These are phyloP conservation scores for Mormoops blainvillei DNA, from an alignment of 2,113 vertebrate species.

Conservation along the genomic window DNA sequence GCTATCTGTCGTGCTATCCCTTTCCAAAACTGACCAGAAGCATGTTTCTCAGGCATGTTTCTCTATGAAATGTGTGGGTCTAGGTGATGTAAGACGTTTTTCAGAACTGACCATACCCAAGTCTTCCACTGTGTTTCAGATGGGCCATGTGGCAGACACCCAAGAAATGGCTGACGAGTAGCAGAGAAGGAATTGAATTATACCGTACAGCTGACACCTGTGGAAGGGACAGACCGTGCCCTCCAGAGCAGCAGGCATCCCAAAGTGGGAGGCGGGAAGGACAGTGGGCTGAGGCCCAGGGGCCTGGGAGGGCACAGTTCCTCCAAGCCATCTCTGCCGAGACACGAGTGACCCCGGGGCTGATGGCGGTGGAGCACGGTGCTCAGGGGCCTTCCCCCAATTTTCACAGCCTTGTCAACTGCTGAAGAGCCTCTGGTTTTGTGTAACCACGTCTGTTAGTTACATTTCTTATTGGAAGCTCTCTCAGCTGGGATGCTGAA, in stretches of 20 bases:
- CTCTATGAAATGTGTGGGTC: not conserved
- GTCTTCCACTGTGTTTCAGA: not conserved
- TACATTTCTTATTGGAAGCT: not conserved
- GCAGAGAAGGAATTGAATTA: not conserved
- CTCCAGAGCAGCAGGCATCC: not conserved
- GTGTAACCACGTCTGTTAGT: fast-evolving
- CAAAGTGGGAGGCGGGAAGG: not conserved
- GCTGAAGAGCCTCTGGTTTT: too few species aligned
- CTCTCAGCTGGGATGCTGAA: not conserved
- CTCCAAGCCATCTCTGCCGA: not conserved
- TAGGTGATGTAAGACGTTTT: not conserved
- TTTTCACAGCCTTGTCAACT: constrained; percentile 24
- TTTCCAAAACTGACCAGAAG: not conserved
- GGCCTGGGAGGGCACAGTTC: not conserved
- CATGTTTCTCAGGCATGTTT: not conserved
- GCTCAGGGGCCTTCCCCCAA: not conserved
- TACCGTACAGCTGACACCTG: too few species aligned
- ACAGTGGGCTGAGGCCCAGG: fast-evolving
- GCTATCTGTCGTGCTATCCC: not conserved
- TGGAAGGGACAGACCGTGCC: not conserved
- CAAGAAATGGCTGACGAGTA: not conserved
- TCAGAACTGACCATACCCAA: not conserved
- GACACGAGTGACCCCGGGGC: not conserved
- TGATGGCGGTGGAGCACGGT: fast-evolving
- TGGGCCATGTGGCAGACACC: not conserved